These are phyloP conservation scores for Meloidogyne exigua DNA, from an alignment of 1,140 invertebrate genomes.

Conservation along the genomic window DNA sequence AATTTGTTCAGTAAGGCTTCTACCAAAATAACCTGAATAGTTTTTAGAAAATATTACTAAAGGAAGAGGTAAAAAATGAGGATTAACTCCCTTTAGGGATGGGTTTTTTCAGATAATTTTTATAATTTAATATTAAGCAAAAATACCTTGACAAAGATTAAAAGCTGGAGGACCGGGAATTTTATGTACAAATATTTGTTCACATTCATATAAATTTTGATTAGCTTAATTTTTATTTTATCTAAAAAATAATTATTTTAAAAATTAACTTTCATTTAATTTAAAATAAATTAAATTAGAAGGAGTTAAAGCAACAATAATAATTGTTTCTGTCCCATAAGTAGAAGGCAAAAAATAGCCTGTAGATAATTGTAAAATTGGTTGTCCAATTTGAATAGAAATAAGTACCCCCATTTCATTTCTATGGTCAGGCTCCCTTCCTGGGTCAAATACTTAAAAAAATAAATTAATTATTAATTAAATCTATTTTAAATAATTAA, in stretches of 20 bases:
- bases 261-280: constrained; percentile 27
- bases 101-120: too few relatives aligned
- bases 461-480: background rate
- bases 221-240: background rate
- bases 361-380: constrained; percentile 41
- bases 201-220: constrained; percentile 34
- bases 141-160: constrained; percentile 44
- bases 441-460: constrained; percentile 38
- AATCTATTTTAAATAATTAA: background rate
- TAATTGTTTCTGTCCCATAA: constrained; percentile 8
- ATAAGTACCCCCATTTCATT: constrained; percentile 38
- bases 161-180: constrained; percentile 39
- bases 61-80: too few relatives aligned
- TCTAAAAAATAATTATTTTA: background rate
- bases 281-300: constrained; percentile 30
- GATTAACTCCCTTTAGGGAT: too few relatives aligned
- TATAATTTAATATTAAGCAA: background rate
- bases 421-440: constrained; percentile 45
- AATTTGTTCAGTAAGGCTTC: constrained; percentile 30
- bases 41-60: too few relatives aligned
- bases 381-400: constrained; percentile 34
- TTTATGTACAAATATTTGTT: constrained; percentile 51
- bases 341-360: constrained; percentile 34
- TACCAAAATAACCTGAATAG: constrained; percentile 38
- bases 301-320: constrained; percentile 30